Evolutionary conservation across 2,888 invertebrate genomes (phyloP), one percentile per base, ranked within the genome.

Genomic region (Plutella xylostella): DNA sequence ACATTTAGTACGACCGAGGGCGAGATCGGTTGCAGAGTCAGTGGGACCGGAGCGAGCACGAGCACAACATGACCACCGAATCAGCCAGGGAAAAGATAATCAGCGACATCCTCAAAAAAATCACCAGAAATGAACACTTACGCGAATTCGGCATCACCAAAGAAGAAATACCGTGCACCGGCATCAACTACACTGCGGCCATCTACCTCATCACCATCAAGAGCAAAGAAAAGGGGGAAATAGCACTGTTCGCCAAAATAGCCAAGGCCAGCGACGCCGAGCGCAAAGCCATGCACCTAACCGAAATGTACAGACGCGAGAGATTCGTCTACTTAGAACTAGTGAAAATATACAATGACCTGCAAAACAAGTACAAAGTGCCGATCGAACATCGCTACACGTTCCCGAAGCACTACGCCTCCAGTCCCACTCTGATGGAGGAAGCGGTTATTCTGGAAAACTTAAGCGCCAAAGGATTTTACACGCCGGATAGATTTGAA

Each of bases 221-320:
- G 6, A 33, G 37, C 19, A 22, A 41, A 15, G 31, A 42, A 33
- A 42, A 41, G 3, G 40, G 41, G 2, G 19, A 34, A 4, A n/a
- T 47, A 15, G 31, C 34, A 11, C 22, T 47, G 4, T 47, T 47
- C 17, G 47, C 47, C 1, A 47, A 47, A 34, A 35, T 47, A 11
- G 45, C 45, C n/a, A 45, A 45, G n/a, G 30, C 43, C 21, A 30
- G 30, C 3, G 42, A 47, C 1, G 14, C 15, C 6, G 22, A 19
- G 14, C 22, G 47, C 4, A 11, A 35, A 6, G 37, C 33, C 7
- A 45, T 47, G 30, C 45, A 44, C 4, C 31, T 42, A 11, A 19
- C 12, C 2, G 38, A 45, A 17, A 44, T 47, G 45, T 45, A 45
- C 37, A 42, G 17, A 6, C 18, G 47, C 5, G 47, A 47, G 31